Base-by-base conservation (phyloP, 2,888 invertebrate species). In the Drosophila dives region DNA sequence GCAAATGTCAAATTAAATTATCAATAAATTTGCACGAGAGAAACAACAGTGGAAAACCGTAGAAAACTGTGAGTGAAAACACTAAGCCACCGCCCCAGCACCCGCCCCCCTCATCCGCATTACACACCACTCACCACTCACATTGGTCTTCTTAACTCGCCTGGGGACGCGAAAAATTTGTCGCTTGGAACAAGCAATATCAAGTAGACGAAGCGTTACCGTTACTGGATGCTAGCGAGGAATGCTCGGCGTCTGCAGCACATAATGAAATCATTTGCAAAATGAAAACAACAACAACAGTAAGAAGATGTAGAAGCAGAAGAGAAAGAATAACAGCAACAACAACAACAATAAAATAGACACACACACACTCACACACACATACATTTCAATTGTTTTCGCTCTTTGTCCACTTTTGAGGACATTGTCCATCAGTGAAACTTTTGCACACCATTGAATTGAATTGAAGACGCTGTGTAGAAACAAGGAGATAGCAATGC, bases 1-100 rank as follows among this genome's bases (percentile, higher is more conserved):
- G 83, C 90, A 91, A 91, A 91, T 90, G 89, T 90, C 90, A 90
- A 90, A 90, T 90, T 86, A 88, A 91, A 91, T 91, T 89, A 91
- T 89, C 91, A 91, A 91, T 91, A 91, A 91, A 90, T 91, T 89
- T 79, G 78, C 88, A 80, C 80, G 78, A 58, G 29, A 75, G 71
- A 64, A 69, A 75, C 71, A 75, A 65, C 69, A 54, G 45, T 36
- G 42, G 59, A 32, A 49, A 51, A 36, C 10, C 38, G 50, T 42
- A 33, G 38, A 48, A 50, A 54, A 33, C n/a, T 17, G 56, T 56
- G 15, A 42, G 56, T 5, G 29, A n/a, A 42, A 42, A 17, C 12
- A 56, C 6, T 2, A 15, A 29, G 29, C 12, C 29, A 33, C 23
- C 23, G 4, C 23, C 2, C 12, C 2, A 2, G 23, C 23, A 23